Evolutionary conservation across 2,113 vertebrate genomes (phyloP), one percentile per base, ranked within the genome.

Genomic region (Eublepharis macularius): DNA sequence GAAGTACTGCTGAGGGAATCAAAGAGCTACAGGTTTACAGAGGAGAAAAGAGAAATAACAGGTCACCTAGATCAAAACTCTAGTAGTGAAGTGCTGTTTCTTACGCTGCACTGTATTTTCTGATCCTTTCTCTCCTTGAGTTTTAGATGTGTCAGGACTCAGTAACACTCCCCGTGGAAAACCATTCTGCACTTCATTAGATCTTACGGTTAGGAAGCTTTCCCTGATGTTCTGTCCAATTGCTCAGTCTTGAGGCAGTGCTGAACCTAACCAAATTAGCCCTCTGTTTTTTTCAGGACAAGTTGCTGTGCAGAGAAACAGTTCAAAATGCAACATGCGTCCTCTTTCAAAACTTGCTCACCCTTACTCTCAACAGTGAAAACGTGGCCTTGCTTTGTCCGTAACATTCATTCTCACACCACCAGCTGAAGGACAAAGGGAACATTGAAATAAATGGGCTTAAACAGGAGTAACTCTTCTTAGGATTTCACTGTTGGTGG

Each of bases 21-120:
- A 91, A 47, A 84, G 81, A 91, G 87, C 74, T 83, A 69, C 2
- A 81, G 80, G 83, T 87, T 82, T 88, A 39, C 84, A n/a, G 41
- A 70, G 73, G 13, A 84, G 39, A 78, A 41, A 85, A 91, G 60
- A 88, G 26, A 82, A 91, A 93, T 43, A 89, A 82, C 32, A 81
- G 85, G 74, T 7, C 10, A 83, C 47, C 76, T 43, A 85, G 47
- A 84, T 87, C 66, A 82, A 83, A 19, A 14, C 26, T 80, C 36
- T 3, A 7, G n/a, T 45, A 4, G 43, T 26, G 34, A 75, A 81
- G 41, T 79, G 43, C 34, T 47, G 7, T 74, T 43, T 39, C 68
- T 41, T 66, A 32, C 36, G 65, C 60, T 80, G 21, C 39, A n/a
- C 11, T 9, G 1, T 80, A 32, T 87, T 87, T 92, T 57, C 49